Base-by-base conservation (phyloP, 2,888 invertebrate species). In the Eurytoma adleriae region DNA sequence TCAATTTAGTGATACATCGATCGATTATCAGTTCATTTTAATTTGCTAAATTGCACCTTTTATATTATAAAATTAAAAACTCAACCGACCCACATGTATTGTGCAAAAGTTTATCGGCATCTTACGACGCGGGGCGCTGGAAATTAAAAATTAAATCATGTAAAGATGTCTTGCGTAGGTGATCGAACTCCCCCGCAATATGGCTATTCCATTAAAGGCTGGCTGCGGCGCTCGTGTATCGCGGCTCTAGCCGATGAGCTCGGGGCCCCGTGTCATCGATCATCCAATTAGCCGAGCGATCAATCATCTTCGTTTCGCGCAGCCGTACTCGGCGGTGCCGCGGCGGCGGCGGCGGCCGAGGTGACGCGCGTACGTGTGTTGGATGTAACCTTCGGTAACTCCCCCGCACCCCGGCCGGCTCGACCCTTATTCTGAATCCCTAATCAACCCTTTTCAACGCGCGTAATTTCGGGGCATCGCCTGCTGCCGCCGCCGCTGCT, bases 221-320 rank as follows among this genome's bases (percentile, higher is more conserved):
- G 16, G 30, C 20, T n/a, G 66, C 54, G 24, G 30, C 77, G 27
- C 30, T n/a, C 30, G 71, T 62, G 56, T 67, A 18, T 54, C 18
- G 50, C 48, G 62, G 62, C 27, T 62, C 2, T 14, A 27, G 40
- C 69, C 77, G 82, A 88, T 86, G 86, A 88, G 87, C 87, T 88
- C 14, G 59, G 40, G 7, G 40, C 40, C 40, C 1, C 10, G 20
- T 57, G 91, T 92, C 94, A 95, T 95, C 95, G 93, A 95, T 95
- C 95, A 95, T 93, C 93, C 95, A 95, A 95, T 95, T 95, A 95
- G 93, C 91, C 85, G 87, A 18, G 89, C 92, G 94, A 95, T 95
- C 95, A 94, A 95, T 95, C 95, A 95, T 94, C 92, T 73, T 91
- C 82, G 89, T 91, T 91, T n/a, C 64, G 64, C 40, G 40, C 64